Evolutionary conservation across 2,888 invertebrate species (phyloP), one percentile per base, ranked within the genome.

Genomic region (Oligia latruncula): DNA sequence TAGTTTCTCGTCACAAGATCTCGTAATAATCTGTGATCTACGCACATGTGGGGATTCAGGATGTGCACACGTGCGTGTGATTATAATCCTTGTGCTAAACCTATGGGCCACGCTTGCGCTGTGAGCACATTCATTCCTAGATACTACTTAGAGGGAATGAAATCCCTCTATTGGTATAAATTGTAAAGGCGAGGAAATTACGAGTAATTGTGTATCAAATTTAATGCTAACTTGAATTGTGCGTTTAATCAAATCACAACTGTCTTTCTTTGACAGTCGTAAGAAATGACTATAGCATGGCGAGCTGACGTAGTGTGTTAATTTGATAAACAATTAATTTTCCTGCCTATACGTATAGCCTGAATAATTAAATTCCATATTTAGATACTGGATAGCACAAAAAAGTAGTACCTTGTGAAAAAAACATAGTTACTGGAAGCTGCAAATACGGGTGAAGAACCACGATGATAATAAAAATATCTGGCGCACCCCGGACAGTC

Each of bases 21-120:
- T 80, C 43, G 62, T 62, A 58, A 43, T 76, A 64, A 76, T 82
- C 75, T 76, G n/a, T 71, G 72, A 65, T 80, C 77, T 74, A 77
- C 70, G 43, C 65, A 67, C 71, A 71, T 77, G 71, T 71, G 78
- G 60, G 74, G 71, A 68, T 76, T 76, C 76, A 78, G 74, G 77
- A 78, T 66, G 81, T 83, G 80, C 79, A 88, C 83, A 88, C 89
- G 79, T 88, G 88, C 89, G 77, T 87, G 71, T 82, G 82, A 83
- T 87, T 87, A 74, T 81, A 88, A 88, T 85, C 85, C 77, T 83
- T 81, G 79, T 79, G 76, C 72, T 74, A 76, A 86, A 81, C 52
- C 74, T 76, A 71, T 71, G 70, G 46, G 62, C 65, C 85, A 77
- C 78, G 81, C 85, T 81, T 88, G 85, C 83, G 79, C 66, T 40